phyloP scores from a whole-genome alignment of 1,140 invertebrate species.

The Agrilus planipennis region DNA sequence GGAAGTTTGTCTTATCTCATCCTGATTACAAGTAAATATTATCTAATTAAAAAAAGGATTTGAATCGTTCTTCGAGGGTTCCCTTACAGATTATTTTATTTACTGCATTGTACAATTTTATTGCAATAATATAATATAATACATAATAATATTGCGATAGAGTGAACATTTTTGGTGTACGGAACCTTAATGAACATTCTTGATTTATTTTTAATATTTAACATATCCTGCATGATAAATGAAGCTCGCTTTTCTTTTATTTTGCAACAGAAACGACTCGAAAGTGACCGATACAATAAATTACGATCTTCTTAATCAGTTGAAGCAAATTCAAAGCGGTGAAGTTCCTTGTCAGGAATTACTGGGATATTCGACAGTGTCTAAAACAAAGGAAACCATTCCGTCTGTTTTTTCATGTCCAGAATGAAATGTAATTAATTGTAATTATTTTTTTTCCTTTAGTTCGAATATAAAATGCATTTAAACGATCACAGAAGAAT shows the following conservation, averaged over 20 bases:
- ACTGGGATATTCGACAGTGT: constrained; percentile 55
- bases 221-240: neutral
- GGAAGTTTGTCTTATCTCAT: constrained; percentile 81
- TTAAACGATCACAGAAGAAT: no score
- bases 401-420: no score
- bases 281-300: constrained; percentile 79
- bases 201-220: neutral
- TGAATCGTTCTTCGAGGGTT: neutral
- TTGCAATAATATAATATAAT: neutral
- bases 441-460: no score
- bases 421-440: no score
- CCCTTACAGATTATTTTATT: neutral
- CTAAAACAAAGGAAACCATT: constrained; percentile 71
- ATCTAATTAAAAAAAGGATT: neutral
- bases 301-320: constrained; percentile 80
- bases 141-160: neutral
- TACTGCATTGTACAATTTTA: neutral
- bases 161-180: neutral
- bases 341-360: constrained; percentile 60
- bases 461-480: no score
- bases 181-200: neutral
- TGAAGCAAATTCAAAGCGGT: constrained; percentile 61
- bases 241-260: constrained; percentile 6
- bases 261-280: constrained; percentile 66
- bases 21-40: constrained; percentile 72